phyloP scores from a whole-genome alignment of 2,113 vertebrate species.

The Xiphias gladius region DNA sequence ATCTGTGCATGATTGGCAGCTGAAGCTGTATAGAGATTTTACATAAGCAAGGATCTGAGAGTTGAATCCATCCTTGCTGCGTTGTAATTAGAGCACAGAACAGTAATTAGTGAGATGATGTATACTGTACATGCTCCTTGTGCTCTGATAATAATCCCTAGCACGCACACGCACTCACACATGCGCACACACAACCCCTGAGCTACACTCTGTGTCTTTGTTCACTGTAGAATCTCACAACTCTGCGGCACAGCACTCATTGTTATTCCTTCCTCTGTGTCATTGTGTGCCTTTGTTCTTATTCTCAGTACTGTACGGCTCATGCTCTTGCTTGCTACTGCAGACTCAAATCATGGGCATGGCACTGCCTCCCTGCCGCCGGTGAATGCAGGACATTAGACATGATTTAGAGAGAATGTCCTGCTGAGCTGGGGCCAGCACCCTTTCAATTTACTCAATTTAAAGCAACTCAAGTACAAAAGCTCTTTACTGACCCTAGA shows the following conservation, averaged over 20 bases:
- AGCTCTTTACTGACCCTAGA: constrained; percentile 10
- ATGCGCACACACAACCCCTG: constrained; percentile 23
- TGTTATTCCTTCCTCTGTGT: constrained; percentile 76
- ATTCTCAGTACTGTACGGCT: constrained; percentile 58
- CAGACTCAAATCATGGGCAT: constrained; percentile 40
- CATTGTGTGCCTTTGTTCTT: constrained; percentile 74
- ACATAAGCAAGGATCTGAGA: constrained; percentile 59
- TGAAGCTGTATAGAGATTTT: constrained; percentile 45
- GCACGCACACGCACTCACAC: constrained; percentile 10
- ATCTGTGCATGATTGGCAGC: constrained; percentile 60
- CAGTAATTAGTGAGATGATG: constrained; percentile 79
- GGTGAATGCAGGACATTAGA: constrained; percentile 59
- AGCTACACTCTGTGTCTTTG: constrained; percentile 44
- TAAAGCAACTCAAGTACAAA: constrained; percentile 42
- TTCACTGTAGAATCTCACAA: constrained; percentile 61
- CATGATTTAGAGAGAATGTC: constrained; percentile 49
- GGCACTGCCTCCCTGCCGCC: background rate
- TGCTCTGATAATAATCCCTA: constrained; percentile 67
- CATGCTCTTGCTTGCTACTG: constrained; percentile 33
- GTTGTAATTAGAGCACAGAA: constrained; percentile 74
- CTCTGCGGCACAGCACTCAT: constrained; percentile 71
- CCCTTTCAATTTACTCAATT: constrained; percentile 35
- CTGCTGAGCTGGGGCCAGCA: constrained; percentile 22
- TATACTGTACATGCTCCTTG: constrained; percentile 67
- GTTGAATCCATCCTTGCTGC: constrained; percentile 64